These are phyloP conservation scores for Drosophila anomelani DNA, from an alignment of 2,888 invertebrate genomes.

Conservation along the genomic window DNA sequence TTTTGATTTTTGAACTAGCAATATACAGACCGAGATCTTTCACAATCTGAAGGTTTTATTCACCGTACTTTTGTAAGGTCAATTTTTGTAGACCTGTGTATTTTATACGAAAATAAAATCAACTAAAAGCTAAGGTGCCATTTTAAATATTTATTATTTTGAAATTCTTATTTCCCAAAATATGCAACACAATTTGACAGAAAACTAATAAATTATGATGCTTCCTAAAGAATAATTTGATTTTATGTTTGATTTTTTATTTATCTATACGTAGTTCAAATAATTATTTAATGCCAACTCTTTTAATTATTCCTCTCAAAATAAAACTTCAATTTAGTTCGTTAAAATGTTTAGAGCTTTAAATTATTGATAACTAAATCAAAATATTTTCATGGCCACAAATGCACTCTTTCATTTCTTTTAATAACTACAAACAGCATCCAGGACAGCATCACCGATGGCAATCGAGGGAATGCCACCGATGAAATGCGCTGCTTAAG, in stretches of 20 bases:
- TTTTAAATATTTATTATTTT: neutral
- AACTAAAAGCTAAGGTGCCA: neutral
- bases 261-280: too few relatives aligned
- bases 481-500: constrained; percentile 49
- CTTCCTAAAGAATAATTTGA: too few relatives aligned
- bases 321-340: neutral
- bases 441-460: constrained; percentile 10
- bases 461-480: constrained; percentile 19
- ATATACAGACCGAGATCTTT: too few relatives aligned
- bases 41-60: too few relatives aligned
- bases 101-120: constrained; percentile 1
- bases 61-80: too few relatives aligned
- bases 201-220: neutral
- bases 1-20: too few relatives aligned
- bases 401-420: neutral
- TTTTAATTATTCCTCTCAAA: neutral
- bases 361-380: neutral
- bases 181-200: neutral
- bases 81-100: too few relatives aligned
- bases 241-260: too few relatives aligned
- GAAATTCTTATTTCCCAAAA: neutral
- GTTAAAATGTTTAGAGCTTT: neutral
- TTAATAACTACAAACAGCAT: constrained; percentile 2
- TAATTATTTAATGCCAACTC: neutral
- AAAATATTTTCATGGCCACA: too few relatives aligned